phyloP scores from a whole-genome alignment of 2,888 invertebrate species.

The Noctua fimbriata region DNA sequence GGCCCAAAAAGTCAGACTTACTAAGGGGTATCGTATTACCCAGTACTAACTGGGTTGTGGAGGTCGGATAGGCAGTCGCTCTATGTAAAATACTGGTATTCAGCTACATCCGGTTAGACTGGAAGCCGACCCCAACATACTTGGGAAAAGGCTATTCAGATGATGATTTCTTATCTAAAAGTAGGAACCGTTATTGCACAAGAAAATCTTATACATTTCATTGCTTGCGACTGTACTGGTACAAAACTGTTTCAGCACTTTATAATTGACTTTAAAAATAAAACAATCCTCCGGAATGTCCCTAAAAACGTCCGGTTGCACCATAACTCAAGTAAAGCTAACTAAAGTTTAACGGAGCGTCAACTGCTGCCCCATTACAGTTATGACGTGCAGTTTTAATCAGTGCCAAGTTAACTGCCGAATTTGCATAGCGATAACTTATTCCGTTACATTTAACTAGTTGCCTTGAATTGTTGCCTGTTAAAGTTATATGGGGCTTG shows the following conservation, averaged over 20 bases:
- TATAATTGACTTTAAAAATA: neutral
- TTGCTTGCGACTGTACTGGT: neutral
- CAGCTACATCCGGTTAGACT: too few relatives aligned
- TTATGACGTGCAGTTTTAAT: conserved; percentile 82
- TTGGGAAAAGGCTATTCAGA: too few relatives aligned
- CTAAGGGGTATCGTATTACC: too few relatives aligned
- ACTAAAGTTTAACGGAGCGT: conserved; percentile 79
- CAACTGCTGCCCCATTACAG: conserved; percentile 78
- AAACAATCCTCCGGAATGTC: neutral
- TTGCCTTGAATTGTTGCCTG: conserved; percentile 61
- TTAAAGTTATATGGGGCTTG: conserved; percentile 55
- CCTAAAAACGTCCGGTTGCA: conserved; percentile 58
- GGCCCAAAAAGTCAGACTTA: too few relatives aligned
- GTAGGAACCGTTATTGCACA: too few relatives aligned
- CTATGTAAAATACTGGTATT: too few relatives aligned
- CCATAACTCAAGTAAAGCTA: conserved; percentile 71
- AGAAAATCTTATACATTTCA: too few relatives aligned
- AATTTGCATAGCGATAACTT: conserved; percentile 84
- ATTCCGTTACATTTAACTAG: conserved; percentile 83
- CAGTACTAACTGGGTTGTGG: too few relatives aligned
- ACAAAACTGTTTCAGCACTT: neutral
- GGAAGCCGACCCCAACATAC: too few relatives aligned
- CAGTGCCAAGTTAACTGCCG: conserved; percentile 75
- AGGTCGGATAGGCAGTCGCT: too few relatives aligned
- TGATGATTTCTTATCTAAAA: too few relatives aligned